Evolutionary conservation across 2,113 vertebrate genomes (phyloP).

Genomic region (Mesocricetus auratus): DNA sequence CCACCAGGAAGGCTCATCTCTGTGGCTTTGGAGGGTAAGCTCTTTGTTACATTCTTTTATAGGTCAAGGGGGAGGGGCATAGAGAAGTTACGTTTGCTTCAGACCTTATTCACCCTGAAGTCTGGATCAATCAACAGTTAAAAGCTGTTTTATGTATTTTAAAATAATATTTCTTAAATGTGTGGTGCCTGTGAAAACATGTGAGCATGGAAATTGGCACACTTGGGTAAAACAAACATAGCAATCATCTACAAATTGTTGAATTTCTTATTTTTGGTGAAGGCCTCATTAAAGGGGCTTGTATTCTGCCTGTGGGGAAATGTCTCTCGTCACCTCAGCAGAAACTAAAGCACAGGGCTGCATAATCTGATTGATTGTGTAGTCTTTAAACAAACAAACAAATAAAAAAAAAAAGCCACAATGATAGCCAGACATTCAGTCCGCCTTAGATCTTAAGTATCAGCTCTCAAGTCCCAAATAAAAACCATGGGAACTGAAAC

Average conservation of each 20-base stretch:
- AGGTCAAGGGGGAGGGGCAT: neutral
- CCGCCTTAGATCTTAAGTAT: neutral
- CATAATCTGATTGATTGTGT: neutral
- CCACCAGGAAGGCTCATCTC: neutral
- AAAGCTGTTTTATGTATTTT: neutral
- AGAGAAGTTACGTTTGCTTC: neutral
- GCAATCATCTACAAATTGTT: conserved; percentile 41
- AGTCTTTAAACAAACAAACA: neutral
- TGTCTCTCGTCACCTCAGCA: conserved; percentile 44
- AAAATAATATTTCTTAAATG: neutral
- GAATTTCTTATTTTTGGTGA: conserved; percentile 53
- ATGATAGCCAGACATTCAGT: neutral
- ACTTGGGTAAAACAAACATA: conserved; percentile 37
- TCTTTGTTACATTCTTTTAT: neutral
- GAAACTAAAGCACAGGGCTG: conserved; percentile 29
- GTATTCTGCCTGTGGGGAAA: conserved; percentile 34
- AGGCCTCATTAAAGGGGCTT: conserved; percentile 26
- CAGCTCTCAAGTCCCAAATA: neutral
- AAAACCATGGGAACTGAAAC: conserved; percentile 35
- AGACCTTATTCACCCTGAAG: neutral
- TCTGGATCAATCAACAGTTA: neutral
- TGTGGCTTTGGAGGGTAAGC: neutral
- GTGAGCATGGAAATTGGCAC: conserved; percentile 8
- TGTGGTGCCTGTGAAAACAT: neutral
- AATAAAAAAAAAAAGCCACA: conserved; percentile 1